These are phyloP conservation scores for Chrysodeixis includens DNA, from an alignment of 2,888 invertebrate genomes.

Conservation along the genomic window DNA sequence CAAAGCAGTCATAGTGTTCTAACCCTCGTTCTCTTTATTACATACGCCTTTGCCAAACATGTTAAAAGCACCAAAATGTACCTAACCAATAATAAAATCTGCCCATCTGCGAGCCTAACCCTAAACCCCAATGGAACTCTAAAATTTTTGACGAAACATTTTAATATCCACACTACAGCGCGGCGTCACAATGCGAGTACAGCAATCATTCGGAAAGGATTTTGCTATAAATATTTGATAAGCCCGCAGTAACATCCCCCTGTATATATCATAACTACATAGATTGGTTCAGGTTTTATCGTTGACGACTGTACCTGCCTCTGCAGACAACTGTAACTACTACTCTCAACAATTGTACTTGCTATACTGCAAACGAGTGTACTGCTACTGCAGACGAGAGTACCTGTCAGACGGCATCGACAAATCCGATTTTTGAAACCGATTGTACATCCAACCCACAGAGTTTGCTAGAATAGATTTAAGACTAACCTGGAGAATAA, in stretches of 20 bases:
- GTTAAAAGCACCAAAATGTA: too few species aligned
- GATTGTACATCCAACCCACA: not conserved
- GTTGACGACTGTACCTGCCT: constrained; percentile 6
- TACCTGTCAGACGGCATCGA: constrained; percentile 2
- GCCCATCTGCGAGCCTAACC: not conserved
- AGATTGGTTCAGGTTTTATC: constrained; percentile 26
- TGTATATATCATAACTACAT: constrained; percentile 32
- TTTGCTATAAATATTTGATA: constrained; percentile 68
- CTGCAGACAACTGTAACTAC: too few species aligned
- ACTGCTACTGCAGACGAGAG: too few species aligned
- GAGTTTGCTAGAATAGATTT: not conserved
- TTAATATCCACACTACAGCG: constrained; percentile 63
- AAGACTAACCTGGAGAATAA: not conserved
- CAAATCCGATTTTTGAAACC: not conserved
- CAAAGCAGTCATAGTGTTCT: too few species aligned
- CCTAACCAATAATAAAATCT: too few species aligned
- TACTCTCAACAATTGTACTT: too few species aligned
- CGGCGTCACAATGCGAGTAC: constrained; percentile 37
- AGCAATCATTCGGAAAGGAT: constrained; percentile 68
- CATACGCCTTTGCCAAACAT: too few species aligned
- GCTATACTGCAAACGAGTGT: too few species aligned
- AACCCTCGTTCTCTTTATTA: too few species aligned
- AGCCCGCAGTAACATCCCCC: constrained; percentile 29
- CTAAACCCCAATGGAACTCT: constrained; percentile 5
- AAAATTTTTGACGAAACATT: constrained; percentile 39